Percentiles rank a stretch among this genome's conserved stretches.
phyloP scores from a whole-genome alignment of 1,140 invertebrate genomes.

The Popillia japonica region DNA sequence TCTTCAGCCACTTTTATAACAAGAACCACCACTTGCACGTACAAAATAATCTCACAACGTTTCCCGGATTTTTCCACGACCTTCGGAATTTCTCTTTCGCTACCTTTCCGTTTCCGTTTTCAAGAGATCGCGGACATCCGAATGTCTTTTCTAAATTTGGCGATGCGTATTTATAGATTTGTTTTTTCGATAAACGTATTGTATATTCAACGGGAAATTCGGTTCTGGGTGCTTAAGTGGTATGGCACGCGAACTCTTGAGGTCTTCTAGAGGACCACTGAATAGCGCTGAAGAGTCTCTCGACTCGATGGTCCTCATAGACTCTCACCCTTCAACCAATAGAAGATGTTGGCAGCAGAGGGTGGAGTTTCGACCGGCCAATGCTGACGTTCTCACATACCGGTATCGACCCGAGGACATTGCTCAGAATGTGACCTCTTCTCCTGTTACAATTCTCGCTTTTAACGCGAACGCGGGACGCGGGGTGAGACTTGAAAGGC shows the following conservation, averaged over 20 bases:
- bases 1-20: conserved; percentile 58
- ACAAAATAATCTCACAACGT: conserved; percentile 3
- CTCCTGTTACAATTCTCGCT: conserved; percentile 26
- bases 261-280: conserved; percentile 58
- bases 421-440: conserved; percentile 36
- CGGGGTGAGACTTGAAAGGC: conserved; percentile 18
- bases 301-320: conserved; percentile 55
- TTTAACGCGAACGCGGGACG: background rate
- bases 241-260: conserved; percentile 59
- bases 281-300: conserved; percentile 57
- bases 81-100: background rate
- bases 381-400: conserved; percentile 41
- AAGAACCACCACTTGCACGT: conserved; percentile 43
- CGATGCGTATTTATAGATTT: background rate
- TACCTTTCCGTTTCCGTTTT: conserved; percentile 15
- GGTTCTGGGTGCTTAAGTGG: conserved; percentile 50
- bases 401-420: conserved; percentile 39
- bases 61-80: background rate
- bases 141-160: background rate
- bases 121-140: background rate
- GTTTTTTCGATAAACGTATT: conserved; percentile 24
- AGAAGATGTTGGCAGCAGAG: conserved; percentile 24
- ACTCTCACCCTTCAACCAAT: conserved; percentile 54
- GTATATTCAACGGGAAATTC: conserved; percentile 25
- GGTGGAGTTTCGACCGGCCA: conserved; percentile 51